Conservation (phyloP, 2,797 vertebrate species). For the Periophthalmus magnuspinnatus region DNA sequence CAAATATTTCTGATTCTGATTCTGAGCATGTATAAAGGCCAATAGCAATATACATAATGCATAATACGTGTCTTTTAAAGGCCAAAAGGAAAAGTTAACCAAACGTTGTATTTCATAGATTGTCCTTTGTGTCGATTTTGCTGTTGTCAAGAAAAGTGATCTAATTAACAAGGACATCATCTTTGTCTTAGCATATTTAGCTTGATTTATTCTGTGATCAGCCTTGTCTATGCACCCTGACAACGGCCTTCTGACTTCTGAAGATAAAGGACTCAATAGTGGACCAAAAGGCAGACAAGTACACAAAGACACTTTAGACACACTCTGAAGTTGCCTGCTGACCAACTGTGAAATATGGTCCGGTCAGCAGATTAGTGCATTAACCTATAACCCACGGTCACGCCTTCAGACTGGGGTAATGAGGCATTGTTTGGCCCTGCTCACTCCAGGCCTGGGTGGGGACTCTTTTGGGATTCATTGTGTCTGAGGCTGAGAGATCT, state of each 20-base stretch:
- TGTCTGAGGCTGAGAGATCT: conserved; percentile 6
- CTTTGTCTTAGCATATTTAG: conserved; percentile 35
- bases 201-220: conserved; percentile 42
- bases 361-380: conserved; percentile 36
- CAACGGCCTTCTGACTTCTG: conserved; percentile 22
- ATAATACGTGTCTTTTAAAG: too few species aligned
- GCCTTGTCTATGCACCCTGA: conserved; percentile 38
- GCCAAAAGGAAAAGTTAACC: too few species aligned
- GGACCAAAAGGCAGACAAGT: conserved; percentile 15
- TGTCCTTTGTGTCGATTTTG: too few species aligned
- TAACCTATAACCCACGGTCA: conserved; percentile 36
- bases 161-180: conserved; percentile 53
- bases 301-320: background rate
- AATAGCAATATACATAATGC: too few species aligned
- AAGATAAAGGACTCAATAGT: conserved; percentile 32
- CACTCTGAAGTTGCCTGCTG: conserved; percentile 30
- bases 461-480: conserved; percentile 1
- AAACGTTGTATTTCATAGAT: too few species aligned
- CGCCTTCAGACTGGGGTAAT: conserved; percentile 32
- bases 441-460: background rate
- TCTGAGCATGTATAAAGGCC: too few species aligned
- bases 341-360: conserved; percentile 24
- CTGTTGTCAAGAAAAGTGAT: background rate
- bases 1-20: too few species aligned
- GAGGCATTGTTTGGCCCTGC: conserved; percentile 25